phyloP scores from a whole-genome alignment of 2,888 invertebrate genomes.

The Zaprionus obscuricornis region DNA sequence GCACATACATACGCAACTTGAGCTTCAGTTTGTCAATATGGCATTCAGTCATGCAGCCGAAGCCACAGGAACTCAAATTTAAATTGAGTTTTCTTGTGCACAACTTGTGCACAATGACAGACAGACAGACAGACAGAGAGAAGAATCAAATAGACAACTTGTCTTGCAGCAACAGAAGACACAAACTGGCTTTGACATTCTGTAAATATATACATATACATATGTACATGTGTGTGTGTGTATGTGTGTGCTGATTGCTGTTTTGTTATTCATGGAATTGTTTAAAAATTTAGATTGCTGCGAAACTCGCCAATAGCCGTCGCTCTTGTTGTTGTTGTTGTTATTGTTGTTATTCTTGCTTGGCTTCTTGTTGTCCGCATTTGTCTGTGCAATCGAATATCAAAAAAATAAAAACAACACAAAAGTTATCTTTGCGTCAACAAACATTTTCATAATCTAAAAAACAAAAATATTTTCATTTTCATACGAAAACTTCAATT shows the following conservation, averaged over 20 bases:
- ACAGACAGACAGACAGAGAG: slow-evolving; percentile 6
- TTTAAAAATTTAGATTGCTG: slow-evolving; percentile 60
- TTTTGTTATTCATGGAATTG: slow-evolving; percentile 71
- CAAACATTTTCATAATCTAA: no score
- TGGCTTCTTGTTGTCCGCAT: no score
- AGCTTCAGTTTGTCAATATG: slow-evolving; percentile 48
- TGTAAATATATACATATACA: no score
- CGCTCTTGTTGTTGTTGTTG: not conserved
- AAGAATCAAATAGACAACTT: slow-evolving; percentile 43
- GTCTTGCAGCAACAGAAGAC: not conserved
- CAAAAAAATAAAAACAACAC: no score
- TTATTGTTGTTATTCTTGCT: not conserved
- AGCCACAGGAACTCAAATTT: slow-evolving; percentile 51
- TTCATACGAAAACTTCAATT: no score
- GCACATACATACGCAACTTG: not conserved
- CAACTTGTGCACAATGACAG: slow-evolving; percentile 42
- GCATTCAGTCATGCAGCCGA: slow-evolving; percentile 41
- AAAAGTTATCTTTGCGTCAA: no score
- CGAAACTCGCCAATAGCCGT: slow-evolving; percentile 30
- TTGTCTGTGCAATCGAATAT: no score
- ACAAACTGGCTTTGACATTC: no score
- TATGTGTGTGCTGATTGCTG: slow-evolving; percentile 56
- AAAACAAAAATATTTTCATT: no score
- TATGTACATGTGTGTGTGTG: slow-evolving; percentile 5
- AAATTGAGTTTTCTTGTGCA: slow-evolving; percentile 55